These are phyloP conservation scores for Prunella himalayana DNA, from an alignment of 2,113 vertebrate genomes.

Conservation along the genomic window DNA sequence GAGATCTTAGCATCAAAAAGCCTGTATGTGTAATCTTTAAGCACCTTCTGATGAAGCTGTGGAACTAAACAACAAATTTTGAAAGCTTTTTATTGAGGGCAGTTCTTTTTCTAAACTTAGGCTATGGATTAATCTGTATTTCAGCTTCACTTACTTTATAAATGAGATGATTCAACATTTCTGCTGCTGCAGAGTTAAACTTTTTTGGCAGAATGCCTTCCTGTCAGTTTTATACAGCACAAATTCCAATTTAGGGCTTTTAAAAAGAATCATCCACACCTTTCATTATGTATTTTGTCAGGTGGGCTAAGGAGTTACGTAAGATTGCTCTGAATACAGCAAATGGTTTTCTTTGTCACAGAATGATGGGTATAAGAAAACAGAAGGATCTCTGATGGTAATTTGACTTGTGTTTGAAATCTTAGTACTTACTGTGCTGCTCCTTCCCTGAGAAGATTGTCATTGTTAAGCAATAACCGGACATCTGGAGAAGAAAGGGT, in stretches of 20 bases:
- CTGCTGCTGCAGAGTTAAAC: background rate
- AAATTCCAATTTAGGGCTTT: background rate
- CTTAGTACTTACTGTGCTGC: constrained; percentile 85
- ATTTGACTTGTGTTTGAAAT: background rate
- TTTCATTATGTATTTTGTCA: background rate
- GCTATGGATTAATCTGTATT: background rate
- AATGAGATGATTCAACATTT: background rate
- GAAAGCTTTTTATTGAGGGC: background rate
- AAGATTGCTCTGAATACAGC: background rate
- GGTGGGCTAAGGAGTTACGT: background rate
- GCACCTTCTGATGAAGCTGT: background rate
- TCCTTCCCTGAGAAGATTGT: constrained; percentile 92
- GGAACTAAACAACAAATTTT: background rate
- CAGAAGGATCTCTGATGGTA: background rate
- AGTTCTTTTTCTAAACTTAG: background rate
- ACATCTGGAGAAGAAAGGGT: constrained; percentile 79
- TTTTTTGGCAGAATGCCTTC: background rate
- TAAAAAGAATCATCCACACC: background rate
- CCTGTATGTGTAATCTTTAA: background rate
- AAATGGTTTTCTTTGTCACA: background rate
- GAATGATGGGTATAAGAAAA: background rate
- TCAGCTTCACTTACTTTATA: background rate
- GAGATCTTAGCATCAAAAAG: background rate
- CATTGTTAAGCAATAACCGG: constrained; percentile 89
- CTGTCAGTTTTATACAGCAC: background rate